Evolutionary conservation across 2,797 vertebrate species (phyloP).

Genomic region (Ctenopoma kingsleyae): DNA sequence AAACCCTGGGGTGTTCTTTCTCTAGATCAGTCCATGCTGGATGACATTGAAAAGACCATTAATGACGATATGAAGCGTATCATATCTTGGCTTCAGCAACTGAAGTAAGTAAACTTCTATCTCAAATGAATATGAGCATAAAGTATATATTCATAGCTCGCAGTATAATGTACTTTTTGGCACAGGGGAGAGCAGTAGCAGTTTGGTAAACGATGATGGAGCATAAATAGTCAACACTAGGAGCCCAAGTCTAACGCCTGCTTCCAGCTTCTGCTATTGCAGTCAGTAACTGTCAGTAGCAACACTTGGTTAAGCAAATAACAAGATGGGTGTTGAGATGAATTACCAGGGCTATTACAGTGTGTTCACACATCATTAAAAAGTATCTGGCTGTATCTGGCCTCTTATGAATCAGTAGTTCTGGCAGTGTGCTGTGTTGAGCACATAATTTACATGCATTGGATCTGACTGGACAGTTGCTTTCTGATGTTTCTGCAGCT

Average conservation of each 20-base stretch:
- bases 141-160: constrained; percentile 1
- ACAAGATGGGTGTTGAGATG: constrained; percentile 20
- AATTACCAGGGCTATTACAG: constrained; percentile 12
- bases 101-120: constrained; percentile 88
- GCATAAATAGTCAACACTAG: not conserved
- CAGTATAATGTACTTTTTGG: not conserved
- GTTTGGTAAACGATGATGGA: not conserved
- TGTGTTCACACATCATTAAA: not conserved
- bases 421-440: not conserved
- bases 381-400: not conserved
- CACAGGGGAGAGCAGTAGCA: not conserved
- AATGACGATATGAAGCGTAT: constrained; percentile 98
- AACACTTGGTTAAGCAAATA: constrained; percentile 31
- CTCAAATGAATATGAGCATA: not conserved
- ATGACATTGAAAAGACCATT: constrained; percentile 96
- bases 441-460: no score
- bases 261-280: constrained; percentile 20
- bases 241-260: constrained; percentile 18
- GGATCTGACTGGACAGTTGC: no score
- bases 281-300: constrained; percentile 13
- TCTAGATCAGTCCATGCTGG: constrained; percentile 92
- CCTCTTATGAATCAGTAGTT: not conserved
- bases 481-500: no score
- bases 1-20: constrained; percentile 37
- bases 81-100: constrained; percentile 94